Conservation (phyloP, 2,888 invertebrate genomes). For the Carabus problematicus region DNA sequence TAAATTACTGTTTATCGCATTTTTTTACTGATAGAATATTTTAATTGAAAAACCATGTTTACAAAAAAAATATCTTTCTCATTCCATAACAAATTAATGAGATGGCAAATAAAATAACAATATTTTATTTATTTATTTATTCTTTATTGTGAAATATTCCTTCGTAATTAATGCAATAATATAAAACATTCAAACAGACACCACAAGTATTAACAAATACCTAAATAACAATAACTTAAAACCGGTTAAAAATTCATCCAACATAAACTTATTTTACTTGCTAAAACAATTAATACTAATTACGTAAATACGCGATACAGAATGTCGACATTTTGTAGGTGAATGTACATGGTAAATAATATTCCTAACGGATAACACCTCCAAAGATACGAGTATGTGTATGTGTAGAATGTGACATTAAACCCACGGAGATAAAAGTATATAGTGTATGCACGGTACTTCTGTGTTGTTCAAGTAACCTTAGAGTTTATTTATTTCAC, state of each 20-base stretch:
- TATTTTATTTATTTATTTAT: too few species aligned
- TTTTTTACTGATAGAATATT: too few species aligned
- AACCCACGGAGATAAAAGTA: too few species aligned
- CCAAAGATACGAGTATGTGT: not conserved
- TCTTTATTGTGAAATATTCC: conserved; percentile 22
- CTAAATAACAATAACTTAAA: conserved; percentile 29
- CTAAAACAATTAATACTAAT: not conserved
- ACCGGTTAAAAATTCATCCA: conserved; percentile 18
- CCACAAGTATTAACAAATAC: conserved; percentile 34
- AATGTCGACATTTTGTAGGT: not conserved
- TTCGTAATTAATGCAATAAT: conserved; percentile 32
- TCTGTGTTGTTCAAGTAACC: too few species aligned
- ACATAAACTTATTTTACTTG: conserved; percentile 21
- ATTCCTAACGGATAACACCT: conserved; percentile 3
- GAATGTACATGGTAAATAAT: not conserved
- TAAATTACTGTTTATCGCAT: too few species aligned
- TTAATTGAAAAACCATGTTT: not conserved
- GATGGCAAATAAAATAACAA: conserved; percentile 1
- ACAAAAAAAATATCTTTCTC: not conserved
- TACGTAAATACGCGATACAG: not conserved
- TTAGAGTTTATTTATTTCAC: too few species aligned
- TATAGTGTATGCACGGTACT: too few species aligned
- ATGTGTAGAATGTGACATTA: too few species aligned
- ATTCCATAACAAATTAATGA: not conserved
- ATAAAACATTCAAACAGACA: conserved; percentile 37